phyloP scores from a whole-genome alignment of 2,888 invertebrate genomes.

The Rhingia rostrata region DNA sequence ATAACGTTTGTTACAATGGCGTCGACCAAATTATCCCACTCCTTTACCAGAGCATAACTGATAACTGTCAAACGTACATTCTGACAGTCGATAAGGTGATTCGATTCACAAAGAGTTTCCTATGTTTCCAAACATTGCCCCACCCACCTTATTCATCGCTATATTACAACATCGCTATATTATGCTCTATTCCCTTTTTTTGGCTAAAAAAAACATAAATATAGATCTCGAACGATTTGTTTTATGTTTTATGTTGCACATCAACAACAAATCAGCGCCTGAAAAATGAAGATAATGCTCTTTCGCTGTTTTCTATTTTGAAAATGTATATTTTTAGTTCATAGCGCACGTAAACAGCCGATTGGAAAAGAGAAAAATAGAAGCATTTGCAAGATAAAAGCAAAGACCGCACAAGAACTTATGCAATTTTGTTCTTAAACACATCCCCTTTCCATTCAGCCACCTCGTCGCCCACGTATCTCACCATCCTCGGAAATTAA shows the following conservation, averaged over 20 bases:
- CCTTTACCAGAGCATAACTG: too few relatives aligned
- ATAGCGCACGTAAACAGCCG: constrained; percentile 46
- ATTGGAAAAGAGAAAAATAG: constrained; percentile 8
- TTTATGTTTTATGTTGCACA: constrained; percentile 60
- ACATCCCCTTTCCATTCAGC: constrained; percentile 13
- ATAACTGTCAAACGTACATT: too few relatives aligned
- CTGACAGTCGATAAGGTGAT: too few relatives aligned
- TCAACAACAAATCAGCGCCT: constrained; percentile 52
- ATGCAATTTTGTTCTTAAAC: constrained; percentile 52
- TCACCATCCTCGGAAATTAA: constrained; percentile 48
- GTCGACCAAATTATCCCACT: too few relatives aligned
- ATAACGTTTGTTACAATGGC: too few relatives aligned
- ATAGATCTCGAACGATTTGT: constrained; percentile 31
- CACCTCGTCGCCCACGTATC: constrained; percentile 14
- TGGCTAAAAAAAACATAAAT: constrained; percentile 10
- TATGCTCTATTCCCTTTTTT: background rate
- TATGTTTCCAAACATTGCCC: too few relatives aligned
- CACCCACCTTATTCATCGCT: background rate
- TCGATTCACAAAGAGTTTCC: too few relatives aligned
- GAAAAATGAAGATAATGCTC: constrained; percentile 40
- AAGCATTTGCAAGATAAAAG: constrained; percentile 57
- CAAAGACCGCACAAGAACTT: constrained; percentile 63
- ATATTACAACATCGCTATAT: constrained; percentile 4
- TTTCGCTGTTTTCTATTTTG: constrained; percentile 54
- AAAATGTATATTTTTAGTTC: constrained; percentile 61